Base-by-base conservation (phyloP, 2,797 vertebrate species). In the Apogon hyalosoma region DNA sequence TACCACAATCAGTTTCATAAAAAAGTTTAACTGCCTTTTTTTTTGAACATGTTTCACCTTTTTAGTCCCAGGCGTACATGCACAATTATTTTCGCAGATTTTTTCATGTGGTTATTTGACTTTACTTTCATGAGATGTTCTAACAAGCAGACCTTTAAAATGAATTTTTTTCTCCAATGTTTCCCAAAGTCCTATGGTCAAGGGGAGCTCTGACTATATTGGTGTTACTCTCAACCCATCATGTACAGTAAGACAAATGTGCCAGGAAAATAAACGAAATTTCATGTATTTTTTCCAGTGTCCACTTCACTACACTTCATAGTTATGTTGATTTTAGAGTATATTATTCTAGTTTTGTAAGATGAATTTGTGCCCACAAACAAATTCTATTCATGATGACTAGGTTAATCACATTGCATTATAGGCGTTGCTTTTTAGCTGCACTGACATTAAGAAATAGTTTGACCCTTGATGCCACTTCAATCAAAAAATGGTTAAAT, bases 61-160 rank as follows among this genome's bases (percentile, higher is more conserved):
- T 3, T 41, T 19, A 3, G 50, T 18, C 43, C 38, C 6, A 0
- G 11, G 59, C 1, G 19, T 66, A 47, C 73, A 73, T 33, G 54
- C 75, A 40, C 2, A 15, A 24, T 52, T 59, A 55, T 64, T 77
- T 75, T 38, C 21, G 12, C 45, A 38, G 69, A 47, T 70, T 73
- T 79, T 63, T 77, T 55, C 11, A 40, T 10, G 19, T 61, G 18
- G 41, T 49, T 69, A 56, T 61, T 53, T 69, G 68, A 51, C 57
- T 84, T 84, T 69, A 66, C 51, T 59, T 85, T 84, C 63, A 64
- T 82, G 61, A 74, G 77, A 84, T 43, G 56, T 71, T 82, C 63
- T 68, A 28, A 55, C 64, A 55, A 19, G 52, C 52, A 21, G 52
- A 21, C 52, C 38, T 55, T 41, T 41, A 40, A 55, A 55, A 55